Conservation (phyloP, 2,113 vertebrate genomes). For the Anguilla japonica region DNA sequence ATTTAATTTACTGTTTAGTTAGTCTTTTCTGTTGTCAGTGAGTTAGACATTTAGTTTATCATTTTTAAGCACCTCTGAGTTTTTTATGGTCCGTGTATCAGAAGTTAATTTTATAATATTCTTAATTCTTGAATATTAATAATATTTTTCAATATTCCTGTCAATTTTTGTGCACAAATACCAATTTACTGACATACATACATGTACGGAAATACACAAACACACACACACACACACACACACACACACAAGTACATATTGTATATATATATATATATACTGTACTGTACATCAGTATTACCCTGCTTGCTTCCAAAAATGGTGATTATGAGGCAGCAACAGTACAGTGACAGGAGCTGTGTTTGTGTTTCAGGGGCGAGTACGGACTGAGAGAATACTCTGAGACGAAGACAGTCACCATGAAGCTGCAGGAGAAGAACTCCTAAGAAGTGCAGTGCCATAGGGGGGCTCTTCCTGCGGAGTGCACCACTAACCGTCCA, state of each 20-base stretch:
- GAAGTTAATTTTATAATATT: too few species aligned
- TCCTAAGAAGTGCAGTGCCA: slow-evolving; percentile 71
- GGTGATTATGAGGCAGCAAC: slow-evolving; percentile 32
- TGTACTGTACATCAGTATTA: too few species aligned
- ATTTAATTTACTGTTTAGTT: too few species aligned
- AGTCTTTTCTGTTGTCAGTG: too few species aligned
- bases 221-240: background rate
- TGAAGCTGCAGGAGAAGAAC: slow-evolving; percentile 93
- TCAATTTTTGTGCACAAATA: too few species aligned
- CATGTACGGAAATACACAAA: background rate
- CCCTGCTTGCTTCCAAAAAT: slow-evolving; percentile 33
- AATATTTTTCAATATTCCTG: too few species aligned
- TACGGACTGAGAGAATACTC: slow-evolving; percentile 91
- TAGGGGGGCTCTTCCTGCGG: slow-evolving; percentile 51
- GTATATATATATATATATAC: too few species aligned
- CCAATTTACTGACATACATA: background rate
- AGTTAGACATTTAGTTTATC: too few species aligned
- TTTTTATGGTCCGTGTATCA: too few species aligned
- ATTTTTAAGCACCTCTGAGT: too few species aligned
- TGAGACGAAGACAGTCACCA: slow-evolving; percentile 96
- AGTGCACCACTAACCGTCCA: slow-evolving; percentile 46
- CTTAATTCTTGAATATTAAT: too few species aligned
- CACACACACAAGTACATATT: too few species aligned
- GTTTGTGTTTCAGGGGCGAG: slow-evolving; percentile 80
- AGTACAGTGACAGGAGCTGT: background rate